phyloP scores from a whole-genome alignment of 2,113 vertebrate species.

The Orcinus orca region DNA sequence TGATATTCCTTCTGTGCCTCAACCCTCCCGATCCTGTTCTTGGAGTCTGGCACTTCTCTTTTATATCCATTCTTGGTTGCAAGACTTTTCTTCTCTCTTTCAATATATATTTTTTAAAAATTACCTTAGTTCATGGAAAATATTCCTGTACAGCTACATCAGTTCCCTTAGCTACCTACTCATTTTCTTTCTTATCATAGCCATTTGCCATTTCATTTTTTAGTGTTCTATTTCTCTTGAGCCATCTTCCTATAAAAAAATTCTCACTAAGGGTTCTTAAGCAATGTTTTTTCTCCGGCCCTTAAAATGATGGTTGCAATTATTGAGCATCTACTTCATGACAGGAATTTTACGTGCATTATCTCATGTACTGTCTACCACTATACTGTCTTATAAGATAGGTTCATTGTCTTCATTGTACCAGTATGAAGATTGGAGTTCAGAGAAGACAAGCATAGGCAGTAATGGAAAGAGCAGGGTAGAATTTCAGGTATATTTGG shows the following conservation, averaged over 20 bases:
- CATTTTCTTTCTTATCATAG: neutral
- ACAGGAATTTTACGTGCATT: neutral
- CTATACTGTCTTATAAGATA: neutral
- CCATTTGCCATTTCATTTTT: conserved; percentile 13
- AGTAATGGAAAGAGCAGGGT: neutral
- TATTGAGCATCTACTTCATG: conserved; percentile 7
- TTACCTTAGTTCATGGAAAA: neutral
- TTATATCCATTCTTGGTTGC: neutral
- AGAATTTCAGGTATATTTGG: neutral
- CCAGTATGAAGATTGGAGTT: neutral
- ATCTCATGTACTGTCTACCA: conserved; percentile 41
- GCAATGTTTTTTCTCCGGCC: neutral
- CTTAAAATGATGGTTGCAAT: conserved; percentile 24
- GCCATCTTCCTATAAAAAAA: neutral
- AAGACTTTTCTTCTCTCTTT: conserved; percentile 3
- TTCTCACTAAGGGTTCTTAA: conserved; percentile 29
- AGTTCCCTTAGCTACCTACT: neutral
- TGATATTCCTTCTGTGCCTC: neutral
- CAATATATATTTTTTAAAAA: neutral
- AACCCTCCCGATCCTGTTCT: neutral
- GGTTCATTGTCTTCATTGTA: neutral
- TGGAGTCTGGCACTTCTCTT: neutral
- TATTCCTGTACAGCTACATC: neutral
- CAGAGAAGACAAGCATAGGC: neutral
- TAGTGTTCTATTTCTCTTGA: neutral